Conservation (phyloP, 1,140 invertebrate species). For the Achroia grisella region DNA sequence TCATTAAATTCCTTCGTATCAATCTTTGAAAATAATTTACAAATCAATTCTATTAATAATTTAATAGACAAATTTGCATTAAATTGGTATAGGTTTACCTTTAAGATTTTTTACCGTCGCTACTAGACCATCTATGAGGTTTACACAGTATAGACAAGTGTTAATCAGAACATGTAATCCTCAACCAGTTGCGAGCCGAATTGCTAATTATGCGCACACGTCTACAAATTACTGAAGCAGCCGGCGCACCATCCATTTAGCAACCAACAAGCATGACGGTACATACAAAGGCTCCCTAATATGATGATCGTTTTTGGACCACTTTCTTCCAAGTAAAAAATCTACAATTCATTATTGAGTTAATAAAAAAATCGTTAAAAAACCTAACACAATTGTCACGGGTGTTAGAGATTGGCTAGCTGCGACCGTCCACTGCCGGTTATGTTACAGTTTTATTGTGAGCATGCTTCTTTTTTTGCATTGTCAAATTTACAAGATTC, state of each 20-base stretch:
- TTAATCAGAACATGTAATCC: no score
- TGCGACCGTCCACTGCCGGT: conserved; percentile 13
- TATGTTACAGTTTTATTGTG: no score
- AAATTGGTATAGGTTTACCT: no score
- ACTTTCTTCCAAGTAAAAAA: conserved; percentile 53
- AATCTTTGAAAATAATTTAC: no score
- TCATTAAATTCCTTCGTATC: no score
- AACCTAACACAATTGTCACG: conserved; percentile 59
- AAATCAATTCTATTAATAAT: no score
- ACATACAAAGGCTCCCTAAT: conserved; percentile 28
- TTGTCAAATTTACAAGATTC: no score
- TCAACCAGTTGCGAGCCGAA: not conserved
- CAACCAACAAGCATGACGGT: conserved; percentile 11
- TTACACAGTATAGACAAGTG: no score
- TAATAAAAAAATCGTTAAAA: conserved; percentile 38
- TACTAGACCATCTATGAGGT: no score
- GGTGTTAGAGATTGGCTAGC: conserved; percentile 9
- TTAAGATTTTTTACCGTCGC: no score
- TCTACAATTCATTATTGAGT: conserved; percentile 23
- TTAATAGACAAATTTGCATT: no score
- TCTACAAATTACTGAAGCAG: conserved; percentile 6
- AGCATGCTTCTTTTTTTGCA: no score
- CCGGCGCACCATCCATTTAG: conserved; percentile 9
- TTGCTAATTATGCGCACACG: conserved; percentile 13
- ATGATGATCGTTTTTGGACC: conserved; percentile 39